These are phyloP conservation scores for Dryocosmus kuriphilus DNA, from an alignment of 2,888 invertebrate species.

Conservation along the genomic window DNA sequence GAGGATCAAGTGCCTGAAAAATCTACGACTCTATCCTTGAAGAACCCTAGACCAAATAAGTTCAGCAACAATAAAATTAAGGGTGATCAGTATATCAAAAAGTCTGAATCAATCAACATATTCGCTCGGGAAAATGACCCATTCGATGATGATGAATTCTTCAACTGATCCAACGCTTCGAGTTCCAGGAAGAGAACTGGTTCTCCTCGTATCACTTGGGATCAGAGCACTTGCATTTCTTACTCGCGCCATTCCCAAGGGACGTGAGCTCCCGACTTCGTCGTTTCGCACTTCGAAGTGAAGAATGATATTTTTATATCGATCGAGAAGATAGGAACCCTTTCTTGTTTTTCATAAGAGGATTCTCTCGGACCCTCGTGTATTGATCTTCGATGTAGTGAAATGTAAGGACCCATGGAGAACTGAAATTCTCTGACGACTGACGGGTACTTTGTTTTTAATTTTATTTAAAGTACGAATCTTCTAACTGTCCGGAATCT, in stretches of 20 bases:
- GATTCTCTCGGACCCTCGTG: background rate
- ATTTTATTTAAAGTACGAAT: background rate
- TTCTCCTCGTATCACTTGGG: slow-evolving; percentile 29
- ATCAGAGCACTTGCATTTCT: slow-evolving; percentile 38
- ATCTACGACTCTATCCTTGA: slow-evolving; percentile 63
- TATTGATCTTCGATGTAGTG: background rate
- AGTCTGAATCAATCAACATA: slow-evolving; percentile 94
- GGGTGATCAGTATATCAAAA: slow-evolving; percentile 85
- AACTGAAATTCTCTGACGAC: slow-evolving; percentile 20
- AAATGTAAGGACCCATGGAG: slow-evolving; percentile 27
- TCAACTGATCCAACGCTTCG: slow-evolving; percentile 77
- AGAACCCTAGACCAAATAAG: slow-evolving; percentile 76
- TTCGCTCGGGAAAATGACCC: slow-evolving; percentile 92
- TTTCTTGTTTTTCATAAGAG: background rate
- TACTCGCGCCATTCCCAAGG: slow-evolving; percentile 46
- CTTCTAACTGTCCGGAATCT: slow-evolving; percentile 6
- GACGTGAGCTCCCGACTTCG: slow-evolving; percentile 40
- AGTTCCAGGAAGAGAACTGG: slow-evolving; percentile 14
- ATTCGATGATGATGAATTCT: slow-evolving; percentile 93
- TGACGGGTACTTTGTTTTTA: slow-evolving; percentile 22
- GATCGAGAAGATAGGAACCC: background rate
- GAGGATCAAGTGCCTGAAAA: slow-evolving; percentile 72
- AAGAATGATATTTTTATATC: slow-evolving; percentile 39
- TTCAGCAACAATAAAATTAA: slow-evolving; percentile 73
- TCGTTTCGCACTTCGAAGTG: slow-evolving; percentile 32